Percentiles rank a stretch among this genome's conserved stretches.
phyloP scores from a whole-genome alignment of 2,797 vertebrate species.

The Trichosurus vulpecula region DNA sequence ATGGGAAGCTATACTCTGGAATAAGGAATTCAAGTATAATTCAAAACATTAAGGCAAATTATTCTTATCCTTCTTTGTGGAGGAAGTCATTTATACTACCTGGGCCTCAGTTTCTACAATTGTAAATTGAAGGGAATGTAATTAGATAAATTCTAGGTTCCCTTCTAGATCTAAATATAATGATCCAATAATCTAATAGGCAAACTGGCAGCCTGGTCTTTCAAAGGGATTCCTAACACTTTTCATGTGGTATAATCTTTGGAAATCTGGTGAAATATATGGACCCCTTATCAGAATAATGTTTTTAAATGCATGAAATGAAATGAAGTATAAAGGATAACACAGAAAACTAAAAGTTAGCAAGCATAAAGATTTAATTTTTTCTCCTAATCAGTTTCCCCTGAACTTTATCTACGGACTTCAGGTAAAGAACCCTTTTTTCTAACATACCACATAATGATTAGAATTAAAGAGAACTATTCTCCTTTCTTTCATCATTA shows the following conservation, averaged over 20 bases:
- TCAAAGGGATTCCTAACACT: not conserved
- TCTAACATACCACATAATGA: not conserved
- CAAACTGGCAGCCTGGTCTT: not conserved
- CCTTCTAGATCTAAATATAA: not conserved
- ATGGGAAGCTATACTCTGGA: constrained; percentile 52
- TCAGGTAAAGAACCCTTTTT: not conserved
- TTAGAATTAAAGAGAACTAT: not conserved
- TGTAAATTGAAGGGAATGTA: not conserved
- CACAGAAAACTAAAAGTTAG: not conserved
- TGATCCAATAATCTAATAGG: not conserved
- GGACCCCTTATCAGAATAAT: not conserved
- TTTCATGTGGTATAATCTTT: not conserved
- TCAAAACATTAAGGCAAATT: constrained; percentile 45
- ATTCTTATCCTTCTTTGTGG: constrained; percentile 16
- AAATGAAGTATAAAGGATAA: not conserved
- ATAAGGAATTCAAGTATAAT: constrained; percentile 49
- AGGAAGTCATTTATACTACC: not conserved
- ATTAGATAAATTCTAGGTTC: not conserved
- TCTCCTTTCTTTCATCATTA: not conserved
- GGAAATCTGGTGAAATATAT: not conserved
- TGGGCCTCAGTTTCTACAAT: not conserved
- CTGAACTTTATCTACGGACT: not conserved
- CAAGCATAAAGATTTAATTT: not conserved
- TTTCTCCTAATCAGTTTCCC: not conserved
- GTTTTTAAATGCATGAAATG: not conserved